Conservation (phyloP, 92 coral and sea anemone species). For the Umimayanthus kanabou region DNA sequence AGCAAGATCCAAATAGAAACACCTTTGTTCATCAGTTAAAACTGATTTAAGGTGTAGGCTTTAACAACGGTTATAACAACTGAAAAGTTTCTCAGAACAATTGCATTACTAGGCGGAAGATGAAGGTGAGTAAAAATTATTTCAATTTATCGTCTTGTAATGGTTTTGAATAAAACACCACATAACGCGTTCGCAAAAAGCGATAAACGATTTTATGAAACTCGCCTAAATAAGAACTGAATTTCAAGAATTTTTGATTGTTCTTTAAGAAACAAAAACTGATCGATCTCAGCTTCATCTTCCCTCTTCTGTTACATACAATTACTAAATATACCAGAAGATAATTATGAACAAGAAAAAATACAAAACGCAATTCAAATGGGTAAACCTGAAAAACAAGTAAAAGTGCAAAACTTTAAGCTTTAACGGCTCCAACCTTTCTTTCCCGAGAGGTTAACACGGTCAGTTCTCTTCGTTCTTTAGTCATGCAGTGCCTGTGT, state of each 20-base stretch:
- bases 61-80: not conserved
- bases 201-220: not conserved
- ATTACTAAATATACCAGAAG: not conserved
- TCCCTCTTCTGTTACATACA: not conserved
- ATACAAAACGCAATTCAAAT: not conserved
- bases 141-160: not conserved
- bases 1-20: not conserved
- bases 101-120: not conserved
- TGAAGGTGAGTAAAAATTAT: not conserved
- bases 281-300: not conserved
- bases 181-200: not conserved
- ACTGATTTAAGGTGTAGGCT: not conserved
- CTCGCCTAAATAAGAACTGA: not conserved
- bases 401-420: too few relatives aligned
- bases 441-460: not conserved
- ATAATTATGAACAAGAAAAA: not conserved
- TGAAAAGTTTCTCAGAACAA: not conserved
- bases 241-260: not conserved
- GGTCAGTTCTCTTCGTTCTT: not conserved
- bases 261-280: not conserved
- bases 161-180: too few relatives aligned
- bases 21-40: not conserved
- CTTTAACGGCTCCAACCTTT: not conserved
- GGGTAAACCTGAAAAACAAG: not conserved
- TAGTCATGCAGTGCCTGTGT: not conserved